phyloP scores from a whole-genome alignment of 2,113 vertebrate species.

The Vidua chalybeata region DNA sequence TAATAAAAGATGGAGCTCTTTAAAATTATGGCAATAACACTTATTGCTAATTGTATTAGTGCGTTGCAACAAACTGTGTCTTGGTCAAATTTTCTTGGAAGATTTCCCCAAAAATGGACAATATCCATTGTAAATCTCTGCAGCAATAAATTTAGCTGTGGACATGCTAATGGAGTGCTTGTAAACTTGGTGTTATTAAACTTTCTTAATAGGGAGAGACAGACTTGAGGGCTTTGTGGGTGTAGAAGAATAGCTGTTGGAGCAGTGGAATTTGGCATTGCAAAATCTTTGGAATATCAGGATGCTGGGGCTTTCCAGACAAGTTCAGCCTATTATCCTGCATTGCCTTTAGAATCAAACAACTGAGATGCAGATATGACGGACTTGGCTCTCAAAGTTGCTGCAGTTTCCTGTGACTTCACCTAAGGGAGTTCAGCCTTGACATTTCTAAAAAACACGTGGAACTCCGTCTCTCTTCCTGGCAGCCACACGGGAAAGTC shows the following conservation, averaged over 20 bases:
- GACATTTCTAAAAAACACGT: not conserved
- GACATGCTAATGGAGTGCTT: not conserved
- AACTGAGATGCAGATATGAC: not conserved
- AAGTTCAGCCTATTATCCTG: not conserved
- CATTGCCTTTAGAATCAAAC: not conserved
- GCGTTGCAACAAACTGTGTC: not conserved
- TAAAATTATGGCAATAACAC: not conserved
- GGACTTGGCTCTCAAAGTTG: not conserved
- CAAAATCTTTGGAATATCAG: not conserved
- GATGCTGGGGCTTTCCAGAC: not conserved
- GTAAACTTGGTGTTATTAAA: not conserved
- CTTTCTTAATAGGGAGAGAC: slow-evolving; percentile 37
- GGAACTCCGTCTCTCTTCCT: not conserved
- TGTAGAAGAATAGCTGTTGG: slow-evolving; percentile 45
- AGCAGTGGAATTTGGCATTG: slow-evolving; percentile 20
- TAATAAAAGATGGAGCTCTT: not conserved
- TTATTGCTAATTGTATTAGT: not conserved
- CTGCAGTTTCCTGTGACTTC: slow-evolving; percentile 19
- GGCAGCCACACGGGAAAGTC: not conserved
- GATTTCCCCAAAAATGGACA: not conserved
- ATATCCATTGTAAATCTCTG: not conserved
- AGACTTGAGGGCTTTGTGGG: slow-evolving; percentile 25
- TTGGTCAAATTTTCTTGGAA: slow-evolving; percentile 1
- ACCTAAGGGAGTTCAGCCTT: not conserved
- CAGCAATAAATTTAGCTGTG: slow-evolving; percentile 12